Evolutionary conservation across 2,888 invertebrate genomes (phyloP).

Genomic region (Abrostola triplasia): DNA sequence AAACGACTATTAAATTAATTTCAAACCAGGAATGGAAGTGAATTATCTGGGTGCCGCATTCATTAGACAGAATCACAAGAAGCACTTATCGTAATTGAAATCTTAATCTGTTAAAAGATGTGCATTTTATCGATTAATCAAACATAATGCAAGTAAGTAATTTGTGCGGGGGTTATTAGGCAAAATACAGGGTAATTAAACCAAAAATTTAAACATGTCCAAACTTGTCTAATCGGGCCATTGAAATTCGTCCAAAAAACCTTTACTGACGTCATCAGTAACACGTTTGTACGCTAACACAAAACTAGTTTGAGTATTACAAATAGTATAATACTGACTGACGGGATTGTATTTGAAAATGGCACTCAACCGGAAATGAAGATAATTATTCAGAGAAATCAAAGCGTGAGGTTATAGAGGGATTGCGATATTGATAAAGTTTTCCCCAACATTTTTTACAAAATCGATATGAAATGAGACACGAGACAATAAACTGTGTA

Average conservation of each 20-base stretch:
- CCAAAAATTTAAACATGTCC: slow-evolving; percentile 31
- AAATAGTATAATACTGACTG: slow-evolving; percentile 6
- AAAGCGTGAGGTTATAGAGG: slow-evolving; percentile 15
- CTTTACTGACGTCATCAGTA: slow-evolving; percentile 31
- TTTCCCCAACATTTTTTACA: slow-evolving; percentile 47
- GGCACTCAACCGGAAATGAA: not conserved
- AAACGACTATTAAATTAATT: slow-evolving; percentile 62
- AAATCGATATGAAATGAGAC: slow-evolving; percentile 61
- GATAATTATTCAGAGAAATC: not conserved
- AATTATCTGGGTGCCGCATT: slow-evolving; percentile 60
- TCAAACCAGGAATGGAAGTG: slow-evolving; percentile 57
- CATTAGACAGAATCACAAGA: slow-evolving; percentile 57
- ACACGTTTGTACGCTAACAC: slow-evolving; percentile 25
- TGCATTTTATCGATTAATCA: slow-evolving; percentile 51
- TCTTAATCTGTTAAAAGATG: slow-evolving; percentile 52
- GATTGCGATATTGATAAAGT: slow-evolving; percentile 28
- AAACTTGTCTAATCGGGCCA: slow-evolving; percentile 32
- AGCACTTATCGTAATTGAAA: slow-evolving; percentile 64
- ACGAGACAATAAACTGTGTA: slow-evolving; percentile 69
- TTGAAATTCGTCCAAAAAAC: slow-evolving; percentile 33
- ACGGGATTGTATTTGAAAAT: slow-evolving; percentile 5
- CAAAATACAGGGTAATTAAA: slow-evolving; percentile 13
- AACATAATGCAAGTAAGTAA: slow-evolving; percentile 26
- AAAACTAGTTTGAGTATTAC: slow-evolving; percentile 1
- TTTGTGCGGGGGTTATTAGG: slow-evolving; percentile 21